These are phyloP conservation scores for Tetragonisca angustula DNA, from an alignment of 2,888 invertebrate genomes.

Conservation along the genomic window DNA sequence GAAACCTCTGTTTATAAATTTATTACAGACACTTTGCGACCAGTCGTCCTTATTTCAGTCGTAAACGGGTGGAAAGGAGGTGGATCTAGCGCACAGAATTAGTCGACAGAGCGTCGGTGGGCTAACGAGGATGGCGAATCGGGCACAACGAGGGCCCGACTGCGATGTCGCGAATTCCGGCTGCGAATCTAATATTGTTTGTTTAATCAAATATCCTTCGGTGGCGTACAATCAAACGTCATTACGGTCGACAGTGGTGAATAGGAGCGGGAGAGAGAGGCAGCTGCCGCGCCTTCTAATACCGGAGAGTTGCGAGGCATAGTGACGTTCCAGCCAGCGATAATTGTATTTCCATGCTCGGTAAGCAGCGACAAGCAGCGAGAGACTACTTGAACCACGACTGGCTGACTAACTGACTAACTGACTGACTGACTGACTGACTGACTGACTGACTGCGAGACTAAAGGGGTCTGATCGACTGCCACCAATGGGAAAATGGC, in stretches of 20 bases:
- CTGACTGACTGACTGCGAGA: slow-evolving; percentile 30
- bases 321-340: slow-evolving; percentile 73
- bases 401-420: slow-evolving; percentile 67
- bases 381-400: slow-evolving; percentile 60
- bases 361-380: slow-evolving; percentile 63
- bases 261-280: slow-evolving; percentile 28
- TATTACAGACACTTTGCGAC: not conserved
- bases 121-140: not conserved
- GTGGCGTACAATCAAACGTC: slow-evolving; percentile 83
- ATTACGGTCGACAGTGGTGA: slow-evolving; percentile 73
- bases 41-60: not conserved
- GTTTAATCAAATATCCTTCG: slow-evolving; percentile 83
- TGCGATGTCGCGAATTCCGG: slow-evolving; percentile 60
- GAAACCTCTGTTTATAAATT: not conserved
- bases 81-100: not conserved
- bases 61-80: not conserved
- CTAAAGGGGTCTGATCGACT: slow-evolving; percentile 65
- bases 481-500: slow-evolving; percentile 67
- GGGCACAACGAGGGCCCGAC: slow-evolving; percentile 26
- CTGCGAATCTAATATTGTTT: slow-evolving; percentile 82
- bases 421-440: slow-evolving; percentile 32
- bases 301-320: slow-evolving; percentile 65
- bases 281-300: slow-evolving; percentile 53
- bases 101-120: not conserved
- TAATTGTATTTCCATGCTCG: slow-evolving; percentile 83